Conservation (phyloP, 2,113 vertebrate species). For the Craseonycteris thonglongyai region DNA sequence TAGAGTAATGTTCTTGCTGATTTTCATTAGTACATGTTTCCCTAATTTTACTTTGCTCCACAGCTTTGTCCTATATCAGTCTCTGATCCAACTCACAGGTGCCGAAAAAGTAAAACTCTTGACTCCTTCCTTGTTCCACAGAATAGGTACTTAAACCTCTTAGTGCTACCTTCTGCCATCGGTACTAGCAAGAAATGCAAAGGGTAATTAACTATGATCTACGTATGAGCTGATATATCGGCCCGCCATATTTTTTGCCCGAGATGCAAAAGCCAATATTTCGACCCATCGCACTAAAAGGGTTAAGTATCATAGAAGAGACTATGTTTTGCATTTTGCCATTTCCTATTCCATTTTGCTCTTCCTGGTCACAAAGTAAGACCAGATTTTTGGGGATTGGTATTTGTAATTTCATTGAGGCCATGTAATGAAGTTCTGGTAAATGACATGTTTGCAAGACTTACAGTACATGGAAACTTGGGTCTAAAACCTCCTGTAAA, state of each 20-base stretch:
- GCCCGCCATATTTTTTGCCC: too few species aligned
- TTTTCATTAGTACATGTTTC: background rate
- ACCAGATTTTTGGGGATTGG: background rate
- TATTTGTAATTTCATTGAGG: background rate
- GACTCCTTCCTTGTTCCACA: background rate
- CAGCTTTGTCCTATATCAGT: background rate
- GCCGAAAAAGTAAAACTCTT: background rate
- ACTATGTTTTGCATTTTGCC: background rate
- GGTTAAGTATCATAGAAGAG: background rate
- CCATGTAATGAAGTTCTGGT: background rate
- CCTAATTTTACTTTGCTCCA: background rate
- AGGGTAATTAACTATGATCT: too few species aligned
- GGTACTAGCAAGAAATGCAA: too few species aligned
- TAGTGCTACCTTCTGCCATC: too few species aligned
- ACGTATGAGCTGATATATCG: too few species aligned
- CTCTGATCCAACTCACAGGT: background rate
- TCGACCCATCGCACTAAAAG: too few species aligned
- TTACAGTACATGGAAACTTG: background rate
- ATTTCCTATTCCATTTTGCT: background rate
- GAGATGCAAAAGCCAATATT: too few species aligned
- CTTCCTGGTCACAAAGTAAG: background rate
- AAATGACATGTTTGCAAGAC: background rate
- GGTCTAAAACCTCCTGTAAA: background rate
- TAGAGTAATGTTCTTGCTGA: background rate
- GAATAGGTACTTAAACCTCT: too few species aligned